phyloP scores from a whole-genome alignment of 2,797 vertebrate genomes.

The Eospalax fontanierii region DNA sequence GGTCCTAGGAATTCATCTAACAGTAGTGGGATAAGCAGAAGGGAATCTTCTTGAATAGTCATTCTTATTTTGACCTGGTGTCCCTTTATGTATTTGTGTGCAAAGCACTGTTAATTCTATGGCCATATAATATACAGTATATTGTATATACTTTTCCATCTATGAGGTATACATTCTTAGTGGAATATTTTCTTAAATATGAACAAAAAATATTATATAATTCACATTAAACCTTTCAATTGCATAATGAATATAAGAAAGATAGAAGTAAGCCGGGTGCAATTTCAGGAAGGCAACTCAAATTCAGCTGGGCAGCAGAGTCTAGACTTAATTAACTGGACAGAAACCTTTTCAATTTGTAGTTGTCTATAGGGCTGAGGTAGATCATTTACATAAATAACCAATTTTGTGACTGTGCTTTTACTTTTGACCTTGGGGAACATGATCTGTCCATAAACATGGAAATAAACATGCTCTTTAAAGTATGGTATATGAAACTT shows the following conservation, averaged over 20 bases:
- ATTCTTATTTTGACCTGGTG: constrained; percentile 44
- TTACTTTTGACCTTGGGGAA: background rate
- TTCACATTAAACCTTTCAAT: constrained; percentile 20
- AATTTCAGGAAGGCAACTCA: background rate
- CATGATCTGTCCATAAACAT: background rate
- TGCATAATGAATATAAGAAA: background rate
- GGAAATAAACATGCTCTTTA: background rate
- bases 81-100: background rate
- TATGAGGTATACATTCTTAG: background rate
- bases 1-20: constrained; percentile 70
- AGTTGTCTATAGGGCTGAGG: background rate
- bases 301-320: background rate
- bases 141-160: background rate
- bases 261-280: background rate
- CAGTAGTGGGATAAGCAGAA: constrained; percentile 3
- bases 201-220: background rate
- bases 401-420: background rate
- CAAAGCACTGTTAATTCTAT: background rate
- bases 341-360: background rate
- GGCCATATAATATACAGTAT: background rate
- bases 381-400: background rate
- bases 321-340: background rate
- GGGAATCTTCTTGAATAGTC: background rate
- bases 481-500: background rate
- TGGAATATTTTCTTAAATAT: background rate